Conservation (phyloP, 2,888 invertebrate species). For the Parasteatoda lunata region DNA sequence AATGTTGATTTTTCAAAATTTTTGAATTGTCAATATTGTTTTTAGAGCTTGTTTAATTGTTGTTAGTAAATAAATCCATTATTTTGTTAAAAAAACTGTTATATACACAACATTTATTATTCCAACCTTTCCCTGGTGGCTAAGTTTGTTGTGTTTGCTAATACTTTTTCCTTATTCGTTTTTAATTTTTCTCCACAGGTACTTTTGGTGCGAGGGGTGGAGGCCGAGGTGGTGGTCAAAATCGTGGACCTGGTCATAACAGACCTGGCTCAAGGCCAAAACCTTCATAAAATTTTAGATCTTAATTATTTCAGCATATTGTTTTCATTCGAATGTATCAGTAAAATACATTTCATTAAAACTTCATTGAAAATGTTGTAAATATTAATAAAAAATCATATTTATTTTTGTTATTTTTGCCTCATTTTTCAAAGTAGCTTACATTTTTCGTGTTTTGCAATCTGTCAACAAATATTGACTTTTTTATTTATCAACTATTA, state of each 20-base stretch:
- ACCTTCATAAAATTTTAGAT: constrained; percentile 31
- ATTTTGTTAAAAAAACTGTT: too few relatives aligned
- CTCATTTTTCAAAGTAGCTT: too few relatives aligned
- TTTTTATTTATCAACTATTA: too few relatives aligned
- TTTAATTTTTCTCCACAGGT: constrained; percentile 14
- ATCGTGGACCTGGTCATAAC: constrained; percentile 32
- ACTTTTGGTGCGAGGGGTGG: constrained; percentile 58
- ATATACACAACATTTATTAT: too few relatives aligned
- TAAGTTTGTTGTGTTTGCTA: neutral
- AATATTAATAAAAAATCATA: constrained; percentile 3
- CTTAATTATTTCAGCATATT: neutral
- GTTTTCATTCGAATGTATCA: constrained; percentile 21
- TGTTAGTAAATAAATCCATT: too few relatives aligned
- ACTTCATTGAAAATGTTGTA: constrained; percentile 8
- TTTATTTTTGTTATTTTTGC: too few relatives aligned
- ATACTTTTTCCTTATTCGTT: neutral
- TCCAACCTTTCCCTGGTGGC: too few relatives aligned
- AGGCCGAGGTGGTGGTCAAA: constrained; percentile 44
- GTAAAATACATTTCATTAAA: constrained; percentile 5
- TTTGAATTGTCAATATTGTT: too few relatives aligned
- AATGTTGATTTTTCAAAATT: too few relatives aligned
- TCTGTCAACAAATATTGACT: too few relatives aligned
- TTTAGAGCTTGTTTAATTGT: too few relatives aligned
- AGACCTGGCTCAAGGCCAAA: constrained; percentile 52
- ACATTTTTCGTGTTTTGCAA: too few relatives aligned